phyloP scores from a whole-genome alignment of 2,888 invertebrate species.

The Amphimallon solstitiale region DNA sequence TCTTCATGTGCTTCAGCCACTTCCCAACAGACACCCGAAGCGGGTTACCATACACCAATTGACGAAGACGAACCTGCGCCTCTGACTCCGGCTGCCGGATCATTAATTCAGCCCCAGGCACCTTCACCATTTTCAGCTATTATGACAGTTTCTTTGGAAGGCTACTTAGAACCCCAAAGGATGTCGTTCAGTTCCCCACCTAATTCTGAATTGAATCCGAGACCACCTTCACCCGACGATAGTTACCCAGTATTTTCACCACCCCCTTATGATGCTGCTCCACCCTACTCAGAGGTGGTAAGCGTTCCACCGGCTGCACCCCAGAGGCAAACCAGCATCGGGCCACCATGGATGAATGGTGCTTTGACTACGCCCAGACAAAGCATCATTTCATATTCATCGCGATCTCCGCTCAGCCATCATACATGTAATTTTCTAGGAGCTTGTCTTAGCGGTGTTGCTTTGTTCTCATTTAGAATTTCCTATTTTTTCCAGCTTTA shows the following conservation, averaged over 20 bases:
- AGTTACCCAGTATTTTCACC: conserved; percentile 88
- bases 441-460: conserved; percentile 8
- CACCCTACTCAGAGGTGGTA: conserved; percentile 58
- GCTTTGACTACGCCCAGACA: conserved; percentile 75
- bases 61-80: conserved; percentile 65
- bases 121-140: conserved; percentile 87
- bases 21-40: conserved; percentile 71
- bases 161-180: conserved; percentile 84
- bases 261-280: conserved; percentile 71
- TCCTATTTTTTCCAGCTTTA: conserved; percentile 3
- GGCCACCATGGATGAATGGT: conserved; percentile 67
- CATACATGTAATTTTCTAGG: conserved; percentile 82
- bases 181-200: conserved; percentile 85
- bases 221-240: conserved; percentile 79
- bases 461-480: background rate
- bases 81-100: conserved; percentile 67
- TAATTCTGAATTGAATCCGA: conserved; percentile 75
- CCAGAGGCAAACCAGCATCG: conserved; percentile 63
- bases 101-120: conserved; percentile 64
- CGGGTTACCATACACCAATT: conserved; percentile 84
- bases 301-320: conserved; percentile 56
- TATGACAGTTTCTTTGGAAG: conserved; percentile 85
- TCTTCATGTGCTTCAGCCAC: conserved; percentile 72
- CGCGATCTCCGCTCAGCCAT: conserved; percentile 82
- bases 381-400: conserved; percentile 76